phyloP scores from a whole-genome alignment of 2,888 invertebrate genomes.

The Apocheima hispidaria region DNA sequence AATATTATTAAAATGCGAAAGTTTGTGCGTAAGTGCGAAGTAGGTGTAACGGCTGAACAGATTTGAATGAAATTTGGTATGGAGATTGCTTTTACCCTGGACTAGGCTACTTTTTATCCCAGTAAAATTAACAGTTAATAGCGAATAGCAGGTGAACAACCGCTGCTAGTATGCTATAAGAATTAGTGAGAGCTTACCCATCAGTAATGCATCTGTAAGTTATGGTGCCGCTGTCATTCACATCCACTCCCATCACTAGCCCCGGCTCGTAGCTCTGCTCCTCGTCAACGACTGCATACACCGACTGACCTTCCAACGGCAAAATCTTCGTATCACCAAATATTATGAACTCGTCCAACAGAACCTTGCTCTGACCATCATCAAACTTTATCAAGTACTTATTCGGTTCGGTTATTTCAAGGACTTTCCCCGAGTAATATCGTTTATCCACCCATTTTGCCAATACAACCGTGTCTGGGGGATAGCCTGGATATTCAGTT shows the following conservation, averaged over 20 bases:
- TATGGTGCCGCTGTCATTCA: slow-evolving; percentile 75
- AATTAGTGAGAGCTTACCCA: slow-evolving; percentile 65
- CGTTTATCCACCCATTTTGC: slow-evolving; percentile 90
- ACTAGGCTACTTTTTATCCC: no score
- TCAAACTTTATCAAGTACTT: slow-evolving; percentile 88
- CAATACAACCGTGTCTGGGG: slow-evolving; percentile 83
- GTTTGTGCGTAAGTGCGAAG: no score
- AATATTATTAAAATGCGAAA: no score
- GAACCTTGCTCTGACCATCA: slow-evolving; percentile 86
- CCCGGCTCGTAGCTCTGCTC: slow-evolving; percentile 85
- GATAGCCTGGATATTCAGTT: slow-evolving; percentile 70
- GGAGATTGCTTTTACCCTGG: no score
- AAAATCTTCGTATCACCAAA: slow-evolving; percentile 82
- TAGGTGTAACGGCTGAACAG: no score
- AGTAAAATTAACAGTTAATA: no score
- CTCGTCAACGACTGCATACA: slow-evolving; percentile 84
- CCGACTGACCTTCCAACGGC: slow-evolving; percentile 83
- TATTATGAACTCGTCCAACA: slow-evolving; percentile 87
- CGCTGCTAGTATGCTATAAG: no score
- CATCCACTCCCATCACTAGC: slow-evolving; percentile 77
- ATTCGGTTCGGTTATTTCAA: slow-evolving; percentile 83
- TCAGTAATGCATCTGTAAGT: slow-evolving; percentile 81
- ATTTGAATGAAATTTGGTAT: no score
- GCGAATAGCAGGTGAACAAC: no score
- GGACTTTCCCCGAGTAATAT: slow-evolving; percentile 88